These are phyloP conservation scores for Siderastrea radians DNA, from an alignment of 92 coral and sea anemone species.

Conservation along the genomic window DNA sequence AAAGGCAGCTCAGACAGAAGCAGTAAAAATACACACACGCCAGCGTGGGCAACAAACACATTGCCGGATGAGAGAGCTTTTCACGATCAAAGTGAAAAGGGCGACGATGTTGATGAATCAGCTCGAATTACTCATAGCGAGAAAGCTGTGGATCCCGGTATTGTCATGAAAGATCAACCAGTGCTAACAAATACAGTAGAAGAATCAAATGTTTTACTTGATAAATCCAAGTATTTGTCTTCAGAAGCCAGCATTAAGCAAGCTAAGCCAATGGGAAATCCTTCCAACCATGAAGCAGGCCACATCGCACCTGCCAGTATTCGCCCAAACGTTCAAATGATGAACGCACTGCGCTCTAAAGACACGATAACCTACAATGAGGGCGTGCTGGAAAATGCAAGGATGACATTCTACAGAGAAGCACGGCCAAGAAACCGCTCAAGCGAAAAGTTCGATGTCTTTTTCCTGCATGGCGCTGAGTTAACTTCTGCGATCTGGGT, in stretches of 20 bases:
- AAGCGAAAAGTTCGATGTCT: conserved; percentile 48
- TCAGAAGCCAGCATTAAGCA: background rate
- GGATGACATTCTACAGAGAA: conserved; percentile 83
- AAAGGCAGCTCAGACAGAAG: background rate
- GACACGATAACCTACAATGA: conserved; percentile 58
- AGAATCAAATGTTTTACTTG: background rate
- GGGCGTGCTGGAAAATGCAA: conserved; percentile 41
- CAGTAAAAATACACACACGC: background rate
- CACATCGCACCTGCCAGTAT: background rate
- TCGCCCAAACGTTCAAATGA: conserved; percentile 8
- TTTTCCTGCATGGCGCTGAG: conserved; percentile 76
- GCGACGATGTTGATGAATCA: background rate
- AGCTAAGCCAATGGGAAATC: background rate
- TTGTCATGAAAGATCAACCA: background rate
- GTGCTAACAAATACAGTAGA: background rate
- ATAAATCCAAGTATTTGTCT: background rate
- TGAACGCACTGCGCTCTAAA: conserved; percentile 4
- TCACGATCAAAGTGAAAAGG: background rate
- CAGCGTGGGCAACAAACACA: background rate
- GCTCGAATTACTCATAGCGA: background rate
- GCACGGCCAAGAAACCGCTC: conserved; percentile 44
- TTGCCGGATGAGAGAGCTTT: background rate
- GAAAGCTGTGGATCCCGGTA: background rate
- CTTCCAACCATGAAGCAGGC: background rate
- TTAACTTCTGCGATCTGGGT: conserved; percentile 83